Evolutionary conservation across 2,797 vertebrate genomes (phyloP).

Genomic region (Amazonetta brasiliensis): DNA sequence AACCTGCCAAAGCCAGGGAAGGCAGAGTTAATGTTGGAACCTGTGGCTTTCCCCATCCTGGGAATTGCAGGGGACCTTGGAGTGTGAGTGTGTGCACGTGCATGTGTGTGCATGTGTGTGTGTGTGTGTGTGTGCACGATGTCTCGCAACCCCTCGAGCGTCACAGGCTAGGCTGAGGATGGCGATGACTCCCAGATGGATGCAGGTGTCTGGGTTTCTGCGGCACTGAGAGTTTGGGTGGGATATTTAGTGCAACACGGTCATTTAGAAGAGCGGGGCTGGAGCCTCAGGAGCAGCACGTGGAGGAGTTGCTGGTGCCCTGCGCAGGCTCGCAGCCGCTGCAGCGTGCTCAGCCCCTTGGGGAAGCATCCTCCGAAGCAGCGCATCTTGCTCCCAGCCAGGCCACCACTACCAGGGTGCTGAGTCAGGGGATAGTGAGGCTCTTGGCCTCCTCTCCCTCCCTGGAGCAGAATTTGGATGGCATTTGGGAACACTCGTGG

Average conservation of each 20-base stretch:
- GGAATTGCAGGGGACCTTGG: neutral
- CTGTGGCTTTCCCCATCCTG: neutral
- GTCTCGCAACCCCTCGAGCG: neutral
- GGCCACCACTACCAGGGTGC: rapidly evolving
- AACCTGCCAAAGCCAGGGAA: slow-evolving; percentile 16
- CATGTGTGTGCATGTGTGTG: no score
- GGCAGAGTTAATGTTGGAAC: neutral
- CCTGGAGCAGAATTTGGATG: neutral
- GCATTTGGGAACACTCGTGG: neutral
- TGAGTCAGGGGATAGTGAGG: neutral
- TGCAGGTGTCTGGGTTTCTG: slow-evolving; percentile 46
- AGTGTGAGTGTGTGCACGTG: neutral
- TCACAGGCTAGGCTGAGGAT: neutral
- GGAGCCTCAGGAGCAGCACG: neutral
- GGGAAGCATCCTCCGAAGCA: neutral
- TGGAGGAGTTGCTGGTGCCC: neutral
- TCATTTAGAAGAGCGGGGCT: neutral
- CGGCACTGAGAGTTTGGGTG: neutral
- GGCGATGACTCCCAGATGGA: neutral
- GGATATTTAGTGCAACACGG: neutral
- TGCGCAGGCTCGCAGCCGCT: neutral
- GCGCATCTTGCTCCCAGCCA: neutral
- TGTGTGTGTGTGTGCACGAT: neutral
- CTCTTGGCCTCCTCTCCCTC: neutral
- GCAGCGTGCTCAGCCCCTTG: neutral